Evolutionary conservation across 2,113 vertebrate species (phyloP), one percentile per base, ranked within the genome.

Genomic region (Nycticryphes semicollaris): DNA sequence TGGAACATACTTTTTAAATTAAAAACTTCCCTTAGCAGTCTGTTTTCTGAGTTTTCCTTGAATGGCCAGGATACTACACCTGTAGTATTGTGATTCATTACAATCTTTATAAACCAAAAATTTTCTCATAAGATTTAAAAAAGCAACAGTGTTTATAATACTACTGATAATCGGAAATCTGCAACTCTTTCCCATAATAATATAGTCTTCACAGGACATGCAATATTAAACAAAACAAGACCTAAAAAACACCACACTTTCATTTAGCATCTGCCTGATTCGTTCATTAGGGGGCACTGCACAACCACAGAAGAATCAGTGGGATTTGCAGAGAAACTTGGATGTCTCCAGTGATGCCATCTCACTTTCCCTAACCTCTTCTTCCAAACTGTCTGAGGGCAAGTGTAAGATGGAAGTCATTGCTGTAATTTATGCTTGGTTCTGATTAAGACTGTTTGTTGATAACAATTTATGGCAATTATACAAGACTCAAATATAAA

Each of bases 271-370:
- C 68, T 91, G 10, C 21, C 15, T 20, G 3, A 23, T 80, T 63
- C 3, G 1, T 63, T 94, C 95, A 35, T 93, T 96, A 96, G 93
- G 37, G 95, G 95, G 94, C 91, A 70, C 70, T 96, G 45, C 53
- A n/a, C 20, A 77, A 23, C 78, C 75, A 0, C 14, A 22, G 54
- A 78, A 91, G n/a, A 47, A 28, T 22, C 28, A 4, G 7, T 72
- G 43, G 43, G 35, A 41, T 84, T 84, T 68, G 37, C 57, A 48
- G 63, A 84, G 41, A 28, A 81, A 15, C 12, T 33, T 63, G 59
- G 6, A 17, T 68, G 28, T 2, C 0, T 75, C 59, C 20, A 39
- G 4, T 57, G 39, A 53, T 84, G 43, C 27, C 24, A 22, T 89
- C 96, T 82, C 51, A 21, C 37, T 81, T 83, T 28, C 33, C 18